Evolutionary conservation across 2,888 invertebrate species (phyloP).

Genomic region (Pseudolycoriella hygida): DNA sequence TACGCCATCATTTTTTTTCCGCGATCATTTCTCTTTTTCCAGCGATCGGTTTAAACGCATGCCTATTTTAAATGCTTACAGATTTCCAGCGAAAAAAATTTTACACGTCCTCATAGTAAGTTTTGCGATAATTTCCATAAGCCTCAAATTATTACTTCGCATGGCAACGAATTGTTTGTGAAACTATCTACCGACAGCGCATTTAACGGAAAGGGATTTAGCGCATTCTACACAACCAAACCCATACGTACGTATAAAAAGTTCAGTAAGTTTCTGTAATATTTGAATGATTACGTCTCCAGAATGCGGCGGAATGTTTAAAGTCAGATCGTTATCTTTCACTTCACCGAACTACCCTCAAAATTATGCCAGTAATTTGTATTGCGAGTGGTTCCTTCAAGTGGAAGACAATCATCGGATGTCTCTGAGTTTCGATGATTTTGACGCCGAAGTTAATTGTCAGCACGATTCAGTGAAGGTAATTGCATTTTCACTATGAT

Average conservation of each 20-base stretch:
- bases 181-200: constrained; percentile 42
- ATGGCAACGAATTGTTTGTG: constrained; percentile 50
- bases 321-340: constrained; percentile 42
- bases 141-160: constrained; percentile 36
- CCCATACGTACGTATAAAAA: constrained; percentile 29
- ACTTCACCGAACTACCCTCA: constrained; percentile 70
- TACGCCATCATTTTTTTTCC: no score
- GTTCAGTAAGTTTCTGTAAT: constrained; percentile 7
- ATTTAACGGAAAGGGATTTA: constrained; percentile 44
- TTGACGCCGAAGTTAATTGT: constrained; percentile 34
- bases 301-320: constrained; percentile 61
- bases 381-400: constrained; percentile 62
- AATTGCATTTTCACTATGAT: no score
- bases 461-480: no score
- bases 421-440: constrained; percentile 46
- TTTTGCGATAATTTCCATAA: constrained; percentile 35
- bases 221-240: constrained; percentile 35
- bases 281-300: constrained; percentile 13
- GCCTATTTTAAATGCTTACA: constrained; percentile 11
- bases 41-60: constrained; percentile 12
- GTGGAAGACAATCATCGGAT: constrained; percentile 50
- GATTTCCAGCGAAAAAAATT: constrained; percentile 46
- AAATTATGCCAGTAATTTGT: constrained; percentile 51
- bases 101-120: constrained; percentile 34
- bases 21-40: no score